Conservation (phyloP, 2,113 vertebrate species). For the Syngnathus scovelli region DNA sequence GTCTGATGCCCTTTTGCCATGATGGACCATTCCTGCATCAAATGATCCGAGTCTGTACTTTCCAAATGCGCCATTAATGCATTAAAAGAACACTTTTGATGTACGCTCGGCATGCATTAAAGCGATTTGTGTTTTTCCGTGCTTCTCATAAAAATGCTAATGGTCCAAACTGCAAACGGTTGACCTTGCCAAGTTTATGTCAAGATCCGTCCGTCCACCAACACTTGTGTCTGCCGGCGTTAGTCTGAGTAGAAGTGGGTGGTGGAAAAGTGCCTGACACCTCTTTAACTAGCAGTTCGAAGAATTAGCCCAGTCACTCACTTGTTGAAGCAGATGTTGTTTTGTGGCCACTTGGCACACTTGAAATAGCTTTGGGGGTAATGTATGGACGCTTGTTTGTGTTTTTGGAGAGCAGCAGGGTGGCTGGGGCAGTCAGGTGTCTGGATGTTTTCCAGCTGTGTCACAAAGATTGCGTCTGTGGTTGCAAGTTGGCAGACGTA, state of each 20-base stretch:
- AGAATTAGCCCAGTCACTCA: slow-evolving; percentile 65
- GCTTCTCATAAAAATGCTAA: slow-evolving; percentile 66
- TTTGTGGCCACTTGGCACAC: slow-evolving; percentile 62
- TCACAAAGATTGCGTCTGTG: slow-evolving; percentile 20
- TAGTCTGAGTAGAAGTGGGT: slow-evolving; percentile 65
- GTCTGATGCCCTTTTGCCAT: slow-evolving; percentile 15
- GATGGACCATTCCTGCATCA: slow-evolving; percentile 8
- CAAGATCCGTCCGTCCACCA: slow-evolving; percentile 58
- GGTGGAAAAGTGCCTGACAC: slow-evolving; percentile 71
- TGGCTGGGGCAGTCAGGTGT: slow-evolving; percentile 50
- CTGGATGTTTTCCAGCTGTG: slow-evolving; percentile 42
- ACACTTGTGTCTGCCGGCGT: slow-evolving; percentile 46
- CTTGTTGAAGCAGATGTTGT: slow-evolving; percentile 64
- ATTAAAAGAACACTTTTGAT: slow-evolving; percentile 51
- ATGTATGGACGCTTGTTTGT: slow-evolving; percentile 52
- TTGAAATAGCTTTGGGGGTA: slow-evolving; percentile 45
- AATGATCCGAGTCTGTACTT: slow-evolving; percentile 25
- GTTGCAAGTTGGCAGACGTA: slow-evolving; percentile 15
- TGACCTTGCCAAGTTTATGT: slow-evolving; percentile 65
- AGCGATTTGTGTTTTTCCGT: slow-evolving; percentile 62
- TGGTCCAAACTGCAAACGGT: slow-evolving; percentile 64
- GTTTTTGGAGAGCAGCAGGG: slow-evolving; percentile 20
- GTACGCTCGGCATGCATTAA: slow-evolving; percentile 53
- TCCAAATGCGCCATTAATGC: slow-evolving; percentile 52
- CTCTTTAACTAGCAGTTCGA: slow-evolving; percentile 67